phyloP scores from a whole-genome alignment of 2,888 invertebrate genomes.

The Spilosoma lubricipeda region DNA sequence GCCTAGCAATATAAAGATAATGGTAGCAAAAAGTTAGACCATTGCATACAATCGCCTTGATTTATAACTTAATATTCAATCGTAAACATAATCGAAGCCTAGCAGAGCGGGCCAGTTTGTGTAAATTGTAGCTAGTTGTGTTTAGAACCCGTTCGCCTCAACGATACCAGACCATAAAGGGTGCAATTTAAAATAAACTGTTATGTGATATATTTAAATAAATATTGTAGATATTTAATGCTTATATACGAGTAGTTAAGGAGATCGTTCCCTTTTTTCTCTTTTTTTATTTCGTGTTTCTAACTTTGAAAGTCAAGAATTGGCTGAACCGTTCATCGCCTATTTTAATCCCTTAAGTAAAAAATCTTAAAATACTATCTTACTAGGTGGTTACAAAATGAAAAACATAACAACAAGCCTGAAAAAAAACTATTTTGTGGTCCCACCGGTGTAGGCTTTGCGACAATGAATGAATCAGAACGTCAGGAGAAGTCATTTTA shows the following conservation, averaged over 20 bases:
- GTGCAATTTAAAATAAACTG: conserved; percentile 39
- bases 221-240: background rate
- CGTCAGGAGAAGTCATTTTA: no score
- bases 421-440: no score
- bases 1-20: conserved; percentile 38
- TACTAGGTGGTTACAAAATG: no score
- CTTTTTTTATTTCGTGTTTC: background rate
- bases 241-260: background rate
- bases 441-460: no score
- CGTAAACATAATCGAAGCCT: conserved; percentile 46
- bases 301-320: no score
- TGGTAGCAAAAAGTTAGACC: conserved; percentile 51
- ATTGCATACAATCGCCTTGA: conserved; percentile 40
- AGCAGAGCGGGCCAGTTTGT: conserved; percentile 27
- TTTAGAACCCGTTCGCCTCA: conserved; percentile 39
- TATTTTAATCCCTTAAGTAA: no score
- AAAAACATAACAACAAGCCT: no score
- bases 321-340: no score
- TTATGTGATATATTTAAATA: conserved; percentile 25
- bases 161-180: conserved; percentile 40
- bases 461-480: no score
- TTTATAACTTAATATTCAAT: conserved; percentile 58
- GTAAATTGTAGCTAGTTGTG: conserved; percentile 31
- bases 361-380: no score
- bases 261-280: background rate